Evolutionary conservation across 2,113 vertebrate genomes (phyloP).

Genomic region (Crotalus viridis): DNA sequence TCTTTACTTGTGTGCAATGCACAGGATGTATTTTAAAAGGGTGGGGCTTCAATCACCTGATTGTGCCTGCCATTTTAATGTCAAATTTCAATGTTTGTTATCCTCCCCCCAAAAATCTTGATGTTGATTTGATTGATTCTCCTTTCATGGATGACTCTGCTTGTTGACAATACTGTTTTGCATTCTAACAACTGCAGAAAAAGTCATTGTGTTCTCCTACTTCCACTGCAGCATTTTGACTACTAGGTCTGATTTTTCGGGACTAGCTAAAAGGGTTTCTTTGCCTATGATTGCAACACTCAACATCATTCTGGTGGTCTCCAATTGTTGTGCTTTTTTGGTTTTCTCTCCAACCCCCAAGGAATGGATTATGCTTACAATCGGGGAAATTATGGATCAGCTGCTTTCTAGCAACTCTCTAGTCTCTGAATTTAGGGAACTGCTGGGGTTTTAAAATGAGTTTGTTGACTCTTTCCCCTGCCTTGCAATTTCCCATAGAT

Average conservation of each 20-base stretch:
- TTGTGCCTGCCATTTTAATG: background rate
- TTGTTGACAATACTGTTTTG: slow-evolving; percentile 46
- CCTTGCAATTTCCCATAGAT: slow-evolving; percentile 61
- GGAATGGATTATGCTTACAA: slow-evolving; percentile 52
- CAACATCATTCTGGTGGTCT: slow-evolving; percentile 56
- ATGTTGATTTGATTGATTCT: background rate
- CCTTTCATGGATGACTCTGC: background rate
- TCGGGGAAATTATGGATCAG: slow-evolving; percentile 49
- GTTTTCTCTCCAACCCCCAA: slow-evolving; percentile 23
- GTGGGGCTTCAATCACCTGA: background rate
- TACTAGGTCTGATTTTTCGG: slow-evolving; percentile 67
- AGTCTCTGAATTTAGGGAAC: slow-evolving; percentile 54
- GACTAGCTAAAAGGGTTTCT: slow-evolving; percentile 66
- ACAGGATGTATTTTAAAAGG: background rate
- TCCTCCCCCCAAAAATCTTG: background rate
- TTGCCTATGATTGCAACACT: slow-evolving; percentile 50
- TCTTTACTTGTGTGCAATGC: background rate
- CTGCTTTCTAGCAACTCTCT: slow-evolving; percentile 62
- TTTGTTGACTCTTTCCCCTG: slow-evolving; percentile 50
- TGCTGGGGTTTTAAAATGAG: slow-evolving; percentile 59
- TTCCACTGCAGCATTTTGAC: slow-evolving; percentile 67
- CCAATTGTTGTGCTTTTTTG: slow-evolving; percentile 22
- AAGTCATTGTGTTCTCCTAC: slow-evolving; percentile 63
- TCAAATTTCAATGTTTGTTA: background rate
- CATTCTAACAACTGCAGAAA: slow-evolving; percentile 59